Percentiles rank a stretch among this genome's conserved stretches.
Evolutionary conservation across 2,797 vertebrate genomes (phyloP).

Genomic region (Okamejei kenojei): DNA sequence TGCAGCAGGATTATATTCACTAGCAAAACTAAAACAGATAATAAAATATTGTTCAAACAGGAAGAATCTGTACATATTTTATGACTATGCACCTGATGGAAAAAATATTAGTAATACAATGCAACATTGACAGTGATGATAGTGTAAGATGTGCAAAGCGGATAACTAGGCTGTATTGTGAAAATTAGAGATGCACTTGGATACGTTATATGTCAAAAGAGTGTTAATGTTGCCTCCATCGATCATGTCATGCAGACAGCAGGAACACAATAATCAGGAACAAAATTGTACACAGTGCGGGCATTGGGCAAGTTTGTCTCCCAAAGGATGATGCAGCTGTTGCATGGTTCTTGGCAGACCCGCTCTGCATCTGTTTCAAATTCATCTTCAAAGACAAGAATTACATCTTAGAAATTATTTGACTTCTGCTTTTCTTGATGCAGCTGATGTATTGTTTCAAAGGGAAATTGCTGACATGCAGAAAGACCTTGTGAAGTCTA

Average conservation of each 20-base stretch:
- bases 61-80: neutral
- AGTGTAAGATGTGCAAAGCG: neutral
- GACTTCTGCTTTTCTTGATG: neutral
- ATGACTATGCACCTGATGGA: neutral
- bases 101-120: neutral
- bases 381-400: constrained; percentile 21
- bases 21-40: neutral
- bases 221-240: neutral
- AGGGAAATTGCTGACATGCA: neutral
- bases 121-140: neutral
- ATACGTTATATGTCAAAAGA: neutral
- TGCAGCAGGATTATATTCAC: neutral
- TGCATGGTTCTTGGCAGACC: neutral
- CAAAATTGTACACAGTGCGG: neutral
- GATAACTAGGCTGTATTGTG: neutral
- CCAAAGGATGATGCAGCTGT: constrained; percentile 9
- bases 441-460: neutral
- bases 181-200: neutral
- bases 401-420: neutral
- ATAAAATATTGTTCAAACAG: neutral
- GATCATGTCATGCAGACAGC: neutral
- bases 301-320: neutral
- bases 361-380: constrained; percentile 18
- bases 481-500: neutral
- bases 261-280: neutral